A percentile compares a stretch with the other conserved stretches of the same genome.
Evolutionary conservation across 1,140 invertebrate species (phyloP).

Genomic region (Macrobrachium rosenbergii): DNA sequence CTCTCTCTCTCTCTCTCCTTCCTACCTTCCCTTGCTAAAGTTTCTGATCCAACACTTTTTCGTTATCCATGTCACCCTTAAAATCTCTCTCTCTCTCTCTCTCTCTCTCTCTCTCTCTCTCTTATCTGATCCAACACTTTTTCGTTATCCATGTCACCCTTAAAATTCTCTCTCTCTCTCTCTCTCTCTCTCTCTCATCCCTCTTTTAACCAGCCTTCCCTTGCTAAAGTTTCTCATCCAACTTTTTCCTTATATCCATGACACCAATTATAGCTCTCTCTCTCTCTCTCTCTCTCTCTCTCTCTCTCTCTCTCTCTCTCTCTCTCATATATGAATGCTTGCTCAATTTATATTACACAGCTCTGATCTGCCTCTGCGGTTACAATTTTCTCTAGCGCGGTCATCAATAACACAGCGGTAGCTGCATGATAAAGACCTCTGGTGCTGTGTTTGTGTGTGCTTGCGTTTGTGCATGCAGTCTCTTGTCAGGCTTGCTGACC

Average conservation of each 20-base stretch:
- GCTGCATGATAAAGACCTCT: neutral
- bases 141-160: neutral
- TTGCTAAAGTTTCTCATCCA: neutral
- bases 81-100: neutral
- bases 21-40: no score
- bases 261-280: neutral
- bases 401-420: no score
- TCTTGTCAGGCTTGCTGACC: neutral
- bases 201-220: neutral
- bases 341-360: neutral
- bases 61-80: no score
- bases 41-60: no score
- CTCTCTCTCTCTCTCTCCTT: no score
- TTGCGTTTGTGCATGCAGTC: neutral
- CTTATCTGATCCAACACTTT: no score
- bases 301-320: neutral
- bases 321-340: neutral
- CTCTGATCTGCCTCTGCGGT: neutral
- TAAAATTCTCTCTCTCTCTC: neutral
- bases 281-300: neutral
- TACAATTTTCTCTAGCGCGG: no score
- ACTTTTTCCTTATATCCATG: neutral
- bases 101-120: neutral
- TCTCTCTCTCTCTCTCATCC: neutral
- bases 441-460: neutral